phyloP scores from a whole-genome alignment of 2,888 invertebrate species.

The Lepetodrilus schrolli region DNA sequence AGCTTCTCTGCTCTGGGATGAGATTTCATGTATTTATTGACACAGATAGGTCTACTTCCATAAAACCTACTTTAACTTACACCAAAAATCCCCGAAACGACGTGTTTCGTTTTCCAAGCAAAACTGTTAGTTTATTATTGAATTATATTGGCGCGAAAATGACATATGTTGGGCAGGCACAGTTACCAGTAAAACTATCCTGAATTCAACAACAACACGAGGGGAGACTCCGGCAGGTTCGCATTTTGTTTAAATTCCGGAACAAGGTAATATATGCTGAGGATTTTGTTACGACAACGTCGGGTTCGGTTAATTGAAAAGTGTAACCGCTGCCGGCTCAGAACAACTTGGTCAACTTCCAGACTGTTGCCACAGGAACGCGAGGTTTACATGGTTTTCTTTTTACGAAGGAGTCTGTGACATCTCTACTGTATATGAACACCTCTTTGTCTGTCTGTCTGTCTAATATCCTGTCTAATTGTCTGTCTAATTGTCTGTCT shows the following conservation, averaged over 20 bases:
- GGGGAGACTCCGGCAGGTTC: not conserved
- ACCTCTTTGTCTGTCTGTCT: too few relatives aligned
- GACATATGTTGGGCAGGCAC: not conserved
- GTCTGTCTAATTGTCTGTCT: too few relatives aligned
- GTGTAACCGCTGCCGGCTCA: not conserved
- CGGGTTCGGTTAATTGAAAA: not conserved
- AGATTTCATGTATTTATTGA: too few relatives aligned
- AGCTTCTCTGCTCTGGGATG: too few relatives aligned
- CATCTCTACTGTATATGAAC: not conserved
- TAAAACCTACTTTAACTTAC: too few relatives aligned
- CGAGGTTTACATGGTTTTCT: too few relatives aligned
- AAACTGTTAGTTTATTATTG: slow-evolving; percentile 8
- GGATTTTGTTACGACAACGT: slow-evolving; percentile 5
- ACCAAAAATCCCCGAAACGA: too few relatives aligned
- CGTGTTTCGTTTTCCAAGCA: not conserved
- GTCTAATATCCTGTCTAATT: too few relatives aligned
- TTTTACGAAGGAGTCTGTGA: too few relatives aligned
- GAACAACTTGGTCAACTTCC: too few relatives aligned
- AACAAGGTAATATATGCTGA: not conserved
- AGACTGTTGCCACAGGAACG: too few relatives aligned
- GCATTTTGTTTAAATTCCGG: slow-evolving; percentile 6
- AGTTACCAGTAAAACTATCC: slow-evolving; percentile 7
- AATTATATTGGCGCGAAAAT: not conserved
- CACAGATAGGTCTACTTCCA: too few relatives aligned
- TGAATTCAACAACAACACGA: not conserved